A percentile compares a stretch with the other conserved stretches of the same genome.
Conservation (phyloP, 2,797 vertebrate genomes). For the Acrossocheilus fasciatus region DNA sequence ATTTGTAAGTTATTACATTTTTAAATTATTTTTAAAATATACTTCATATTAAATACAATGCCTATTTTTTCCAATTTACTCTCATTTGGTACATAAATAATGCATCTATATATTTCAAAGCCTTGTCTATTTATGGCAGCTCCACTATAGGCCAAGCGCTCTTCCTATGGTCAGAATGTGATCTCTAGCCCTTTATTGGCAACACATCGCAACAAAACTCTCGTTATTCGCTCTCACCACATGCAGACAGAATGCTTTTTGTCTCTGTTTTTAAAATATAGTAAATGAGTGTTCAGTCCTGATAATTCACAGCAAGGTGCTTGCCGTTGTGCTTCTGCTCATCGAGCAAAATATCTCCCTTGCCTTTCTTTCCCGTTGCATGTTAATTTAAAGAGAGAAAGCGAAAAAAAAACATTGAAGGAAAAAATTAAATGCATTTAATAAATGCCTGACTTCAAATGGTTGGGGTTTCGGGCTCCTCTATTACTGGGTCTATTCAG, state of each 20-base stretch:
- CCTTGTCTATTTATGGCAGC: neutral
- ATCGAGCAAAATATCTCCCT: conserved; percentile 72
- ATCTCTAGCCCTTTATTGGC: neutral
- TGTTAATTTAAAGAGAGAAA: conserved; percentile 60
- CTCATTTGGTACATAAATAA: neutral
- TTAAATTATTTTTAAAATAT: neutral
- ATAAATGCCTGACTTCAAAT: conserved; percentile 86
- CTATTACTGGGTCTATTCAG: conserved; percentile 79
- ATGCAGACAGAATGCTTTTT: conserved; percentile 40
- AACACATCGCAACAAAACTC: conserved; percentile 13
- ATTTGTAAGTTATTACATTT: too few relatives aligned
- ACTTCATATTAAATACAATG: neutral
- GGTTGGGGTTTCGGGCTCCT: conserved; percentile 77
- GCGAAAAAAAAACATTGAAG: conserved; percentile 53
- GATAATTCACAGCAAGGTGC: conserved; percentile 50
- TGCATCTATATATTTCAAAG: neutral
- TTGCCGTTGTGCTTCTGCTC: conserved; percentile 69
- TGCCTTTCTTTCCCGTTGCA: conserved; percentile 34
- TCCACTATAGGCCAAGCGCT: neutral
- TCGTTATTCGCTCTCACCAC: conserved; percentile 8
- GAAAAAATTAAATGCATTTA: conserved; percentile 82
- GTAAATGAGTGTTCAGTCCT: conserved; percentile 46
- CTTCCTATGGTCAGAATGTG: neutral
- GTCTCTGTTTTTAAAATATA: conserved; percentile 49
- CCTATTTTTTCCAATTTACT: too few relatives aligned